Percentiles rank a stretch among this genome's conserved stretches.
phyloP scores from a whole-genome alignment of 2,113 vertebrate genomes.

The Phainopepla nitens region DNA sequence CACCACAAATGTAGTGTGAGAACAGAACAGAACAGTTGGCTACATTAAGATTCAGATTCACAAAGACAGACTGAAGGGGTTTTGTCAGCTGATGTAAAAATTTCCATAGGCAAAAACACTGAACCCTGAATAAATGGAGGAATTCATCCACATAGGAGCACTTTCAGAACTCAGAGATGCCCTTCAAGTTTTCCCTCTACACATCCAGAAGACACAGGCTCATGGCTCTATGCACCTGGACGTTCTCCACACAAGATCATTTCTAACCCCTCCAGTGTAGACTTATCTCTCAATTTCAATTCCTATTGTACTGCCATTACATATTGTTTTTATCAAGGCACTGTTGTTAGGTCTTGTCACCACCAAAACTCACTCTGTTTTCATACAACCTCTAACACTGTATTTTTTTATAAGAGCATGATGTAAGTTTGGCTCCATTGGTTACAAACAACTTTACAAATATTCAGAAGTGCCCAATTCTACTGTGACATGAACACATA shows the following conservation, averaged over 20 bases:
- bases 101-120: background rate
- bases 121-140: background rate
- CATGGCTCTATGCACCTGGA: fast-evolving
- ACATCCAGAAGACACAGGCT: background rate
- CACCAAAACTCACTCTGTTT: background rate
- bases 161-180: background rate
- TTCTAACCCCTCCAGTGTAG: background rate
- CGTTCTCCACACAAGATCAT: background rate
- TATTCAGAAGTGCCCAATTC: background rate
- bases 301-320: background rate
- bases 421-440: background rate
- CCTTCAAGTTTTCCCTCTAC: background rate
- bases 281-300: background rate
- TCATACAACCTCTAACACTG: background rate
- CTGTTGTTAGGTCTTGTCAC: background rate
- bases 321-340: background rate
- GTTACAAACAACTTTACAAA: background rate
- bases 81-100: constrained; percentile 14
- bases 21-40: background rate
- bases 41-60: background rate
- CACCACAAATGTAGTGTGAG: background rate
- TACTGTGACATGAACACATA: background rate
- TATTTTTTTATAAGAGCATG: background rate
- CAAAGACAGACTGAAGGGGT: background rate
- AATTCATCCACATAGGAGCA: background rate